Base-by-base conservation (phyloP, 2,888 invertebrate genomes). In the Dermolepida albohirtum region DNA sequence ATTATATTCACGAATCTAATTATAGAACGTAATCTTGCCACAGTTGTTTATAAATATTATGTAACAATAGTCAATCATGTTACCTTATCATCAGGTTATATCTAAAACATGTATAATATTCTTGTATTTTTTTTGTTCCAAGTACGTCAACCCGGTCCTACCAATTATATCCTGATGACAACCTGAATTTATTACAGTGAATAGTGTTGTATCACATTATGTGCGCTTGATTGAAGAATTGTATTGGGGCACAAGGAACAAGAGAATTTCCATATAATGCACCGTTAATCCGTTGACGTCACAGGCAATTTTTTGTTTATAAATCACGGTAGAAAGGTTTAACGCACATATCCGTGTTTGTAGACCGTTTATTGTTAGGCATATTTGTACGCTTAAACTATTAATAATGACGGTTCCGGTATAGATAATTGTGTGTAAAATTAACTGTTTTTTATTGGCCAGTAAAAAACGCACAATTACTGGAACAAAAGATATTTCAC, bases 291-390 rank as follows among this genome's bases (percentile, higher is more conserved):
- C 59, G 47, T 62, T 62, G 59, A 62, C 59, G 59, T 62, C 59
- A 62, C 14, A 47, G 14, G 2, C 12, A 16, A 16, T 16, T 62
- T 62, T 62, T 62, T 44, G 47, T 47, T 47, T 14, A 39, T 34
- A 47, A 62, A 62, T 62, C 59, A 29, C 47, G 59, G 49, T 62
- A 62, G 59, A 62, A 62, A 62, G 59, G 59, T 47, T 47, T 62
- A 47, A 62, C 14, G 39, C 17, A 62, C 59, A 62, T 62, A 62
- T 62, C 59, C 59, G 59, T 49, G 59, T 62, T 47, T 34, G 16
- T 47, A 34, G n/a, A 16, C 34, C 43, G 59, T n/a, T 62, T 62
- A 62, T 62, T 62, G 59, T 62, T 10, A 14, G 34, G 34, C 6
- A 29, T 44, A n/a, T 29, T 49, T 62, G 47, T 34, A 39, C 29